These are phyloP conservation scores for Cheilosia soror DNA, from an alignment of 2,888 invertebrate genomes.

Conservation along the genomic window DNA sequence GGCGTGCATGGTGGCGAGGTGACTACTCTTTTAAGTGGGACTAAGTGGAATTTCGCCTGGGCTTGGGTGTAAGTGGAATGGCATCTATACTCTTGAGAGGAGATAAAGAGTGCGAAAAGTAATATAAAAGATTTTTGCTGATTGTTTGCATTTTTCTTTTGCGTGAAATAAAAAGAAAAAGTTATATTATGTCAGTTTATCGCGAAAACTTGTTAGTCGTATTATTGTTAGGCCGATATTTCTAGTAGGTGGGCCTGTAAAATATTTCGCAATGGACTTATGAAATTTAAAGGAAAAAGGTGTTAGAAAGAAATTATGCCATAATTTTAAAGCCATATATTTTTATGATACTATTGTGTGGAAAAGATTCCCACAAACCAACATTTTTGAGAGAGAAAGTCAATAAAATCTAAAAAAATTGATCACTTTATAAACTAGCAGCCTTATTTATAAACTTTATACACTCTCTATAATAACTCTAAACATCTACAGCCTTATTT, in stretches of 20 bases:
- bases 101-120: not conserved
- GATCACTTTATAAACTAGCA: too few species aligned
- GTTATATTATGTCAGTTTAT: conserved; percentile 22
- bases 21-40: conserved; percentile 5
- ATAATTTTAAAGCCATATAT: not conserved
- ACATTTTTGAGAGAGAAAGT: too few species aligned
- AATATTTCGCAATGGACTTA: conserved; percentile 2
- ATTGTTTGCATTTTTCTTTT: conserved; percentile 1
- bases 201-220: not conserved
- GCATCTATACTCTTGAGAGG: not conserved
- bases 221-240: not conserved
- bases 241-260: not conserved
- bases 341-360: too few species aligned
- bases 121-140: not conserved
- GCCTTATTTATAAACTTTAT: too few species aligned
- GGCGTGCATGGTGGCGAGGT: conserved; percentile 31
- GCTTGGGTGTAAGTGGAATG: not conserved
- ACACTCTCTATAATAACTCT: too few species aligned
- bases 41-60: conserved; percentile 19
- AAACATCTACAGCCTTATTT: too few species aligned
- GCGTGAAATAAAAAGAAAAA: conserved; percentile 1
- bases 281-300: not conserved
- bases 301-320: not conserved
- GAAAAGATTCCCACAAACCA: not conserved
- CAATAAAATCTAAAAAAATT: too few species aligned